These are phyloP conservation scores for Zeugodacus cucurbitae DNA, from an alignment of 1,140 invertebrate genomes.

Conservation along the genomic window DNA sequence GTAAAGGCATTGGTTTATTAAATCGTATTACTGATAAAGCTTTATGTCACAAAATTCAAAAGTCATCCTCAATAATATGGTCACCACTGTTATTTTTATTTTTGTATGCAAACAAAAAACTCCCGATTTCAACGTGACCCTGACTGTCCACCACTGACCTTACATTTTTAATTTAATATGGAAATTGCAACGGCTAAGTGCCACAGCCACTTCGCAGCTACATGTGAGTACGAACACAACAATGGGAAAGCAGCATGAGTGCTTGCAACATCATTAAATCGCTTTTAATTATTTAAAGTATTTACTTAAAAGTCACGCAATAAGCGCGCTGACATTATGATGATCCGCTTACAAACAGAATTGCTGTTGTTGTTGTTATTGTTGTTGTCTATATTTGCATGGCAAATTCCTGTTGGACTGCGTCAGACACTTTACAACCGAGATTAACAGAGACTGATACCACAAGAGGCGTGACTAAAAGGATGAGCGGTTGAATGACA, in stretches of 20 bases:
- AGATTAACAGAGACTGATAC: constrained; percentile 23
- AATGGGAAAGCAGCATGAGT: neutral
- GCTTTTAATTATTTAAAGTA: constrained; percentile 34
- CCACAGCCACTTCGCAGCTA: neutral
- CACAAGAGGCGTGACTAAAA: neutral
- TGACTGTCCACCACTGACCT: neutral
- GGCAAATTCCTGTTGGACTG: constrained; percentile 1
- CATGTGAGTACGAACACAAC: neutral
- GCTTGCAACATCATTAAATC: neutral
- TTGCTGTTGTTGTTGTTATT: neutral
- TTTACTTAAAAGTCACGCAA: constrained; percentile 35
- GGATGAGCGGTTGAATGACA: neutral
- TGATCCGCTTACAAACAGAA: neutral
- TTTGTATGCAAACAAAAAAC: no score
- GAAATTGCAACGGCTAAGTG: no score
- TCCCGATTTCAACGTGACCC: neutral
- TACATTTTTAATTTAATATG: neutral
- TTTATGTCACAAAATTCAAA: no score
- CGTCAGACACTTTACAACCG: neutral
- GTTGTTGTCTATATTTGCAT: neutral
- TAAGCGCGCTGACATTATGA: neutral
- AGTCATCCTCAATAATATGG: no score
- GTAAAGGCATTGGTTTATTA: no score
- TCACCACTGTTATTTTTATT: no score
- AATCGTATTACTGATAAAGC: no score